Conservation (phyloP, 2,113 vertebrate species). For the Thryonomys swinderianus region DNA sequence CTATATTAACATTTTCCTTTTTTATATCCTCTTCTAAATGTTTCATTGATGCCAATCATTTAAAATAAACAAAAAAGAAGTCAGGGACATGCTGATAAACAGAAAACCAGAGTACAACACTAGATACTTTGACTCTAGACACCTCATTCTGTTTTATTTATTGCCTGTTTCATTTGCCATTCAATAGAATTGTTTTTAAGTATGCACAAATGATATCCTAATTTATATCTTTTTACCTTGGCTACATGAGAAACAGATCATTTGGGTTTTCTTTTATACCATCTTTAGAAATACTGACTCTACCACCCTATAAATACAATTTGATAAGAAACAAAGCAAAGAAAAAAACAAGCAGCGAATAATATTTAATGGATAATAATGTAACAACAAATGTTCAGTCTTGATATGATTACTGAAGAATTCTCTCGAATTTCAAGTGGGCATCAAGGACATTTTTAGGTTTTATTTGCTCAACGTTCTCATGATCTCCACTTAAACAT, state of each 20-base stretch:
- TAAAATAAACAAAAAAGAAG: constrained; percentile 25
- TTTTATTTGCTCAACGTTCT: constrained; percentile 20
- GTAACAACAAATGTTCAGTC: not conserved
- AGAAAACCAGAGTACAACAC: not conserved
- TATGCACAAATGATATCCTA: not conserved
- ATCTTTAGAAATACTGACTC: not conserved
- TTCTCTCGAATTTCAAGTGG: not conserved
- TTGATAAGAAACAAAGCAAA: not conserved
- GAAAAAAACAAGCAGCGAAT: not conserved
- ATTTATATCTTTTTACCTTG: not conserved
- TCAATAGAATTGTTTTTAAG: not conserved
- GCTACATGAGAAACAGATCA: not conserved
- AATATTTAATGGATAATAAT: not conserved
- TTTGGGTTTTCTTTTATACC: not conserved
- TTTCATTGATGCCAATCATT: not conserved
- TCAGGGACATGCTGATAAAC: not conserved
- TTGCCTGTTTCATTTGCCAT: not conserved
- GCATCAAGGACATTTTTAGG: not conserved
- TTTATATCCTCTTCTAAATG: not conserved
- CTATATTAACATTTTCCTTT: not conserved
- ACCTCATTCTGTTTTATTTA: not conserved
- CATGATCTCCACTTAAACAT: not conserved
- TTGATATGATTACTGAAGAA: not conserved
- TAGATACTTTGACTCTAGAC: not conserved
- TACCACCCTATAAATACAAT: not conserved